Base-by-base conservation (phyloP, 92 coral and sea anemone genomes). In the Umimayanthus kanabou region DNA sequence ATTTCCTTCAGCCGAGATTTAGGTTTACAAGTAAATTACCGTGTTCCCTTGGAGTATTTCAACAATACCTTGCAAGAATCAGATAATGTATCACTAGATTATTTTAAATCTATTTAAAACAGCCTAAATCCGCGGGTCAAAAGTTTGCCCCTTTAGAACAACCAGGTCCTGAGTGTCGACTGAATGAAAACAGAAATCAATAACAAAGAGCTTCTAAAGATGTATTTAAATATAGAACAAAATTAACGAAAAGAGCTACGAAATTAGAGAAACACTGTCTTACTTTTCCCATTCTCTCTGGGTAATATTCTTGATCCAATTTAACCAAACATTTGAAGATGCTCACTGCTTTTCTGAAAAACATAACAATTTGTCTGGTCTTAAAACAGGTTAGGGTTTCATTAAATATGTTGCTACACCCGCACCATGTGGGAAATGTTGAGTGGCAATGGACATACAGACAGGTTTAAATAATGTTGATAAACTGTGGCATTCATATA, bases 271-370 rank as follows among this genome's bases (percentile, higher is more conserved):
- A 74, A 13, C 49, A 43, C 4, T 2, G 16, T 71, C 93, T 87
- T 28, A 97, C 99, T 91, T 97, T 97, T 76, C 98, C 99, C 96
- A 97, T 94, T 77, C 99, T 92, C 53, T 97, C 99, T 26, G 99
- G 99, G 39, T 97, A 97, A 78, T 92, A 91, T 43, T 97, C 97
- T 70, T 97, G 99, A 73, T 97, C 99, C 9, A 95, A 83, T 88
- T 83, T 95, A 65, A 93, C 95, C 90, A 97, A 74, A 69, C 92
- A 89, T 43, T 94, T 94, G 88, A 97, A 95, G 42, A 94, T 80
- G 78, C 85, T 88, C 45, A 93, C 86, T 23, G 98, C 97, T 87
- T 93, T 97, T 70, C 99, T 96, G 89, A 25, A 87, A 84, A 6
- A 26, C 30, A 71, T 18, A 23, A 71, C 4, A 37, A 33, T 33